Evolutionary conservation across 2,113 vertebrate genomes (phyloP).

Genomic region (Phoxinus phoxinus): DNA sequence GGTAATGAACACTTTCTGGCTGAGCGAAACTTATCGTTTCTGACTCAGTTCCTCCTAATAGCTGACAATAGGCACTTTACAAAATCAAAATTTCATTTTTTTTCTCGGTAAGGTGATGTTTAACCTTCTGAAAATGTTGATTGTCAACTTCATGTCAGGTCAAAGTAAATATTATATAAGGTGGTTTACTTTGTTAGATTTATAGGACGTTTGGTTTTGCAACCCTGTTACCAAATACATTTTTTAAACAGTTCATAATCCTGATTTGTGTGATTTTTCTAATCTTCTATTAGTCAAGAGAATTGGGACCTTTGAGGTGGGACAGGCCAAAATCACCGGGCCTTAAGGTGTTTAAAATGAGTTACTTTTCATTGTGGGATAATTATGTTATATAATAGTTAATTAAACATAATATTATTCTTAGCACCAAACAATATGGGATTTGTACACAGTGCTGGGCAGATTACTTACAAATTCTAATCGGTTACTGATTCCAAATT

Average conservation of each 20-base stretch:
- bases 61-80: not conserved
- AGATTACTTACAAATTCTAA: no score
- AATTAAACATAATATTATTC: not conserved
- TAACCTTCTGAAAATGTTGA: not conserved
- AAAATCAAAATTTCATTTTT: not conserved
- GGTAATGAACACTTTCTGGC: constrained; percentile 22
- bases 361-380: not conserved
- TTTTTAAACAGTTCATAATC: not conserved
- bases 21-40: not conserved
- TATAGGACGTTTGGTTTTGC: not conserved
- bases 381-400: not conserved
- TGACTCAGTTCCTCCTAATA: not conserved
- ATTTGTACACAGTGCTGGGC: not conserved
- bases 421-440: not conserved
- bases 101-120: not conserved
- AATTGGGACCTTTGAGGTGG: not conserved
- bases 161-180: not conserved
- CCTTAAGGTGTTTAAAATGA: not conserved
- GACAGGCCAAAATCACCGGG: not conserved
- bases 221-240: not conserved
- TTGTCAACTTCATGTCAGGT: not conserved
- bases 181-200: not conserved
- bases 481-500: no score
- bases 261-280: not conserved
- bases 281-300: no score